These are phyloP conservation scores for zebrafish (Danio rerio) DNA, from an alignment of 2,113 vertebrate species.

Conservation along the genomic window DNA sequence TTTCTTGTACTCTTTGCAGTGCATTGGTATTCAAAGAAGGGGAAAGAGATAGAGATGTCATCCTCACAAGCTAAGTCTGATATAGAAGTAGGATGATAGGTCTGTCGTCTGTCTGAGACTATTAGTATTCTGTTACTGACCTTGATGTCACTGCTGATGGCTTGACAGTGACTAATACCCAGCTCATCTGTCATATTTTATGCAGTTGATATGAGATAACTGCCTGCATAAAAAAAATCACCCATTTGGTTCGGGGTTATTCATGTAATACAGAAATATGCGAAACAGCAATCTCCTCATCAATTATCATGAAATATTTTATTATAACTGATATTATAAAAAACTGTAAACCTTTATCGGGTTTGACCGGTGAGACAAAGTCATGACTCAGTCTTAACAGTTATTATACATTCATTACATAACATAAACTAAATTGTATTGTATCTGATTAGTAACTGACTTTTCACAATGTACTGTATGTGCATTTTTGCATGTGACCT, in stretches of 20 bases:
- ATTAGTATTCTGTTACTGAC: not conserved
- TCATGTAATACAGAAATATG: not conserved
- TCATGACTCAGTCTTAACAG: too few species aligned
- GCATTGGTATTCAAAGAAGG: constrained; percentile 8
- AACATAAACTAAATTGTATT: too few species aligned
- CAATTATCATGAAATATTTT: too few species aligned
- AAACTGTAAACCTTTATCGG: too few species aligned
- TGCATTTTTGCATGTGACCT: too few species aligned
- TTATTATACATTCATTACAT: too few species aligned
- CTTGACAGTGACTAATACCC: not conserved
- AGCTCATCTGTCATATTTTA: constrained; percentile 1
- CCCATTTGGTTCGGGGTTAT: not conserved
- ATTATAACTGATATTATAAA: too few species aligned
- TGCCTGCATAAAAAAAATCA: not conserved
- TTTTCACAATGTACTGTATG: too few species aligned
- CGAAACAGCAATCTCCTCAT: too few species aligned
- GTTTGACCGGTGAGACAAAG: too few species aligned
- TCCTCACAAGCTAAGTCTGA: not conserved
- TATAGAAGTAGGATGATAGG: not conserved
- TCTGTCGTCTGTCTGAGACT: not conserved
- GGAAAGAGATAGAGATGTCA: not conserved
- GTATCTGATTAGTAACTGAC: too few species aligned
- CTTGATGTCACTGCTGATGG: not conserved
- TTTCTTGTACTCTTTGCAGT: not conserved
- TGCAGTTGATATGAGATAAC: not conserved